These are phyloP conservation scores for Nephrotoma appendiculata DNA, from an alignment of 2,888 invertebrate genomes.

Conservation along the genomic window DNA sequence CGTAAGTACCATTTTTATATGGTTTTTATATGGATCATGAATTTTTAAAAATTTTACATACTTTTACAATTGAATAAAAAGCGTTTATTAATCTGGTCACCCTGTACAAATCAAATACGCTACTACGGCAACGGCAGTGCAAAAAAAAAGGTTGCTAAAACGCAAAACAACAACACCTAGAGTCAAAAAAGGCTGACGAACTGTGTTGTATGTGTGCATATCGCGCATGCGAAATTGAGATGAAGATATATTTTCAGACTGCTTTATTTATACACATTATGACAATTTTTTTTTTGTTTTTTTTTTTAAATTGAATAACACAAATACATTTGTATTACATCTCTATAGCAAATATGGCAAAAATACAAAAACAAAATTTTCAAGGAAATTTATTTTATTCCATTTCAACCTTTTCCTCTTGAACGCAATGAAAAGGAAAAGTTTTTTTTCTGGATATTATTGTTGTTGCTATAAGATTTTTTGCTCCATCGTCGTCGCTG, in stretches of 20 bases:
- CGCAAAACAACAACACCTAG: not conserved
- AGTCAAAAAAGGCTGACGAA: not conserved
- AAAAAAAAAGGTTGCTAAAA: not conserved
- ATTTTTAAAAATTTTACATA: too few relatives aligned
- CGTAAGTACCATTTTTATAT: constrained; percentile 21
- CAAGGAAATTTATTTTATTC: not conserved
- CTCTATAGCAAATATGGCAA: not conserved
- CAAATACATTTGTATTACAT: not conserved
- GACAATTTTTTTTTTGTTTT: not conserved
- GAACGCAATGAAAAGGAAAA: not conserved
- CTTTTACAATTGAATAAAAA: not conserved
- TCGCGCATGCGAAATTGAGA: not conserved
- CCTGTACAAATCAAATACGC: not conserved
- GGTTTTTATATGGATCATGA: too few relatives aligned
- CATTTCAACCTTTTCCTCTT: not conserved
- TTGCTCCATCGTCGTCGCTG: not conserved
- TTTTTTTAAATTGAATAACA: not conserved
- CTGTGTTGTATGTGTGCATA: not conserved
- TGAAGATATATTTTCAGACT: not conserved
- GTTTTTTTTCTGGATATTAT: not conserved
- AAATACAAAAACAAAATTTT: not conserved
- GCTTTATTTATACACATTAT: not conserved
- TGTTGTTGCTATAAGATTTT: not conserved
- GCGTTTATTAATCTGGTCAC: not conserved
- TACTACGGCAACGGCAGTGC: not conserved